Percentiles rank a stretch among this genome's conserved stretches.
Conservation (phyloP, 2,888 invertebrate genomes). For the Argyresthia albistria region DNA sequence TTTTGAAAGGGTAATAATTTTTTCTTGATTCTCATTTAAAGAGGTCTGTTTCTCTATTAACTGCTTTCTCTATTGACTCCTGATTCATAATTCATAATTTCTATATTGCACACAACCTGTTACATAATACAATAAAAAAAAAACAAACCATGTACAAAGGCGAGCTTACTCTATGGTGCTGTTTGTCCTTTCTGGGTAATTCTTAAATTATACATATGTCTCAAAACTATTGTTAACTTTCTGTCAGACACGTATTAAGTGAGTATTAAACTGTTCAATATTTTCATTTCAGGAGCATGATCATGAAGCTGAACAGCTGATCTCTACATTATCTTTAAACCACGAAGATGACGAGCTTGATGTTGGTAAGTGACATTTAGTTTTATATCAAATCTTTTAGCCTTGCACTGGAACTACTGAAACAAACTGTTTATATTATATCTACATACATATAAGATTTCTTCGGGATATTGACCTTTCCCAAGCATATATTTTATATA, state of each 20-base stretch:
- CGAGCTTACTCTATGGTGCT: background rate
- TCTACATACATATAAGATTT: no score
- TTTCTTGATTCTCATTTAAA: background rate
- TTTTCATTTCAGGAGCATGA: constrained; percentile 83
- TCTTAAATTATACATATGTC: no score
- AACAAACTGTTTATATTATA: no score
- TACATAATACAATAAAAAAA: no score
- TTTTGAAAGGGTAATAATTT: constrained; percentile 84
- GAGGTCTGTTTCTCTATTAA: no score
- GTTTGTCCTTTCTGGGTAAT: background rate
- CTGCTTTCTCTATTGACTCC: no score
- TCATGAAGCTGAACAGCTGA: constrained; percentile 90
- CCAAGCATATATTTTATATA: no score
- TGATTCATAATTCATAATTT: no score
- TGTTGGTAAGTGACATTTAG: constrained; percentile 67
- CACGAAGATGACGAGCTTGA: constrained; percentile 93
- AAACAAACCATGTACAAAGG: background rate
- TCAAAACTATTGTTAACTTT: background rate
- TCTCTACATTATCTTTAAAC: constrained; percentile 87
- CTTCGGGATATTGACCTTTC: no score
- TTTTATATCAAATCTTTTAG: no score
- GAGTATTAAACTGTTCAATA: background rate
- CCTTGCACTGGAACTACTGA: no score
- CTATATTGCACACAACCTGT: no score
- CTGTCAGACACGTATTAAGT: background rate